phyloP scores from a whole-genome alignment of 2,888 invertebrate species.

The Junonia oenone region DNA sequence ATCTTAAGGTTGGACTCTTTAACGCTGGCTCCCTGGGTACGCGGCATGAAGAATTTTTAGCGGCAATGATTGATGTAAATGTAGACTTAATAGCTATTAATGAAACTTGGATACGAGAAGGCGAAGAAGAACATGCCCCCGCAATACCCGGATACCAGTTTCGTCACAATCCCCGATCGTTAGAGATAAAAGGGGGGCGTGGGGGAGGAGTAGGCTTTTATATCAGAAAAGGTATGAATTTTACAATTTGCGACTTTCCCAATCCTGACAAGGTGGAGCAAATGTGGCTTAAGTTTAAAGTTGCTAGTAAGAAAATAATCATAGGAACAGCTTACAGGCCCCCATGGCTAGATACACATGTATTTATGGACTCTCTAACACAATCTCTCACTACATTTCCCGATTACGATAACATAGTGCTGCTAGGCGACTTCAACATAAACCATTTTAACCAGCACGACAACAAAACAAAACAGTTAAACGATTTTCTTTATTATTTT shows the following conservation, averaged over 20 bases:
- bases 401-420: neutral
- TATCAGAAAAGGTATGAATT: neutral
- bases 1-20: slow-evolving; percentile 24
- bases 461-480: slow-evolving; percentile 5
- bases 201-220: slow-evolving; percentile 23
- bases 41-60: slow-evolving; percentile 26
- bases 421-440: slow-evolving; percentile 10
- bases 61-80: slow-evolving; percentile 15
- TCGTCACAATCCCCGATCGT: slow-evolving; percentile 7
- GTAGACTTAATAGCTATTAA: slow-evolving; percentile 32
- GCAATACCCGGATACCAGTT: slow-evolving; percentile 27
- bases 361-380: slow-evolving; percentile 3
- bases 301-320: slow-evolving; percentile 3
- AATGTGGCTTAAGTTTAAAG: slow-evolving; percentile 25
- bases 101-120: slow-evolving; percentile 31
- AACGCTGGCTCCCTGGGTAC: slow-evolving; percentile 32
- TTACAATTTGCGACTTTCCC: neutral
- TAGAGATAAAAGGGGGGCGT: neutral
- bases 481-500: slow-evolving; percentile 3
- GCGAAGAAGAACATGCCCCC: slow-evolving; percentile 31
- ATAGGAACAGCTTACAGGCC: slow-evolving; percentile 22
- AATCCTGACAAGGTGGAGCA: slow-evolving; percentile 14
- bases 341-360: slow-evolving; percentile 10
- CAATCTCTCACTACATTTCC: slow-evolving; percentile 7
- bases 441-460: neutral